These are phyloP conservation scores for Zapus hudsonius DNA, from an alignment of 2,113 vertebrate genomes.

Conservation along the genomic window DNA sequence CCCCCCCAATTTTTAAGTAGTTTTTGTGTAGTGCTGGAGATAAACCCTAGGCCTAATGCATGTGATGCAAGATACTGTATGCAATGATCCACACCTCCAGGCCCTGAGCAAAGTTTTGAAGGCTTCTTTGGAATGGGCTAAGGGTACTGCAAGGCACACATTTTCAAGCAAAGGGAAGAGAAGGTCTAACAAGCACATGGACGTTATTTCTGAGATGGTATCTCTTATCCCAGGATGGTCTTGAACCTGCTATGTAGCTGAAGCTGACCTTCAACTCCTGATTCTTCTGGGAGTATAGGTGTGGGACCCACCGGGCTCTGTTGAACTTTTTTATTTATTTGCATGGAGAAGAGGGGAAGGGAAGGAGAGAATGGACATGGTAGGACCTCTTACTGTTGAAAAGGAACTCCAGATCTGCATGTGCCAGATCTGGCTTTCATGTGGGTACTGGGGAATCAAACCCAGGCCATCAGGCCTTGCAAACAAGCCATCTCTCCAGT, in stretches of 20 bases:
- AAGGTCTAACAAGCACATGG: rapidly evolving
- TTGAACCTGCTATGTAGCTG: not conserved
- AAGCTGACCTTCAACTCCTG: not conserved
- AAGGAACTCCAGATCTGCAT: too few relatives aligned
- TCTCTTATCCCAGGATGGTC: too few relatives aligned
- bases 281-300: not conserved
- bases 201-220: not conserved
- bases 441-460: not conserved
- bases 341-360: too few relatives aligned
- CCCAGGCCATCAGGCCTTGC: too few relatives aligned
- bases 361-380: too few relatives aligned
- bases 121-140: not conserved
- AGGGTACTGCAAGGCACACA: not conserved
- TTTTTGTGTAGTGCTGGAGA: too few relatives aligned
- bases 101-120: not conserved
- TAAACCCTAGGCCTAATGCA: too few relatives aligned
- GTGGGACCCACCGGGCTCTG: not conserved
- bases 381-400: too few relatives aligned
- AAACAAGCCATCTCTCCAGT: too few relatives aligned
- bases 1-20: too few relatives aligned
- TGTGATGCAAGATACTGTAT: too few relatives aligned
- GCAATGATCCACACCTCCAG: too few relatives aligned
- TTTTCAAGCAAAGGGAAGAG: not conserved
- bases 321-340: not conserved
- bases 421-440: not conserved